phyloP scores from a whole-genome alignment of 2,888 invertebrate genomes.

The Amiota minor region DNA sequence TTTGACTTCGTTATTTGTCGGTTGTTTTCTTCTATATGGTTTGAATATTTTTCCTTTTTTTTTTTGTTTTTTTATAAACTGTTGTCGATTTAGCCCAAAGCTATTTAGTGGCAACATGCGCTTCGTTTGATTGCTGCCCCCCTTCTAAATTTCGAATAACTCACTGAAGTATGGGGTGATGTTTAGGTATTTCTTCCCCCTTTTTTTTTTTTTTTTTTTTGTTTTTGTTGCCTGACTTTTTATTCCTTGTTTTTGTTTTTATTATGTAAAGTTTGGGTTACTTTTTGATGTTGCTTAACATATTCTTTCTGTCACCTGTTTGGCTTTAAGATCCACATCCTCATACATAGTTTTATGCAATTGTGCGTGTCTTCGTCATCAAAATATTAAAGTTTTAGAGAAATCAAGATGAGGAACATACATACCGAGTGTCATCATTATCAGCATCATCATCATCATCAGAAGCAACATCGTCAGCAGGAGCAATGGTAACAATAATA shows the following conservation, averaged over 20 bases:
- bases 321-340: neutral
- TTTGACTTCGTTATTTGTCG: neutral
- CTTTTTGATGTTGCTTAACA: neutral
- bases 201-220: neutral
- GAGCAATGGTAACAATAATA: no score
- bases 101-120: conserved; percentile 50
- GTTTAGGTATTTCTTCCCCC: neutral
- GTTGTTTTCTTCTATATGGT: neutral
- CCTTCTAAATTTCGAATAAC: conserved; percentile 1
- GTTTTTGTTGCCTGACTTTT: neutral
- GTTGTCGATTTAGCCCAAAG: conserved; percentile 65
- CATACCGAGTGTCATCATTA: neutral
- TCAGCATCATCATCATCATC: neutral
- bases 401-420: no score
- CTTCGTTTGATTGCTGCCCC: conserved; percentile 26
- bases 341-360: no score
- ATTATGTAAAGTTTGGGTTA: neutral
- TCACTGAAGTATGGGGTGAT: neutral
- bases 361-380: no score
- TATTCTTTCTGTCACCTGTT: neutral
- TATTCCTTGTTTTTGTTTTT: neutral
- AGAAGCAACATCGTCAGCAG: neutral
- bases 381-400: no score
- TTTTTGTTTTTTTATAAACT: conserved; percentile 57
- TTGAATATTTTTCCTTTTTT: neutral